These are phyloP conservation scores for Zaprionus lachaisei DNA, from an alignment of 1,140 invertebrate species.

Conservation along the genomic window DNA sequence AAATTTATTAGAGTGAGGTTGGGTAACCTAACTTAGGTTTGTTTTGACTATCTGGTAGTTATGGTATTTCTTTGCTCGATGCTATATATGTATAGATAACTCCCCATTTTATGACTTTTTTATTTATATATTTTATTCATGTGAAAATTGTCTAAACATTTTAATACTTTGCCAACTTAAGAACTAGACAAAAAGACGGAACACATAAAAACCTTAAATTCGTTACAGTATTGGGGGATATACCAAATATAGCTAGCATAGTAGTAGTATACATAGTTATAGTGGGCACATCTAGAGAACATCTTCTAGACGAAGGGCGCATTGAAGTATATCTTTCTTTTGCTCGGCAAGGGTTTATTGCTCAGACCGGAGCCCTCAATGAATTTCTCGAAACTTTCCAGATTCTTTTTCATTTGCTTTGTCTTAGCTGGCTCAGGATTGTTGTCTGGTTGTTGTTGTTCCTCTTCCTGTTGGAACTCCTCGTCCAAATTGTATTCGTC, in stretches of 20 bases:
- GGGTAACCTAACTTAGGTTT: background rate
- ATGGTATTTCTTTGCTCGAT: background rate
- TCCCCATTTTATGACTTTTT: constrained; percentile 1
- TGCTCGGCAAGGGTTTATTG: constrained; percentile 75
- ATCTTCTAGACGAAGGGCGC: constrained; percentile 73
- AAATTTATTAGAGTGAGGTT: no score
- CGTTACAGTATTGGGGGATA: constrained; percentile 32
- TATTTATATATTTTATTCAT: constrained; percentile 41
- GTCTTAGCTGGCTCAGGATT: constrained; percentile 40
- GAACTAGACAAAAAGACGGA: constrained; percentile 57
- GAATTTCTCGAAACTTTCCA: constrained; percentile 77
- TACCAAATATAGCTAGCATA: constrained; percentile 16
- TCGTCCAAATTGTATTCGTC: constrained; percentile 83
- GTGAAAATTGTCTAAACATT: constrained; percentile 60
- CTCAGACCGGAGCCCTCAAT: constrained; percentile 73
- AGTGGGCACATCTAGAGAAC: constrained; percentile 27
- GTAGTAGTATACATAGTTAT: constrained; percentile 1
- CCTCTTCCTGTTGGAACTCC: constrained; percentile 57
- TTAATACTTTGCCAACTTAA: constrained; percentile 64
- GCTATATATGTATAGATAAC: background rate
- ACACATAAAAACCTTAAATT: constrained; percentile 59
- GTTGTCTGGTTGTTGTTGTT: constrained; percentile 14
- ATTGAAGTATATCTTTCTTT: constrained; percentile 79
- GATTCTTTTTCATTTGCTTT: constrained; percentile 67
- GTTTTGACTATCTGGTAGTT: background rate